Percentiles rank a stretch among this genome's conserved stretches.
Conservation (phyloP, 2,888 invertebrate genomes). For the Sinodicranocentrus sp. region DNA sequence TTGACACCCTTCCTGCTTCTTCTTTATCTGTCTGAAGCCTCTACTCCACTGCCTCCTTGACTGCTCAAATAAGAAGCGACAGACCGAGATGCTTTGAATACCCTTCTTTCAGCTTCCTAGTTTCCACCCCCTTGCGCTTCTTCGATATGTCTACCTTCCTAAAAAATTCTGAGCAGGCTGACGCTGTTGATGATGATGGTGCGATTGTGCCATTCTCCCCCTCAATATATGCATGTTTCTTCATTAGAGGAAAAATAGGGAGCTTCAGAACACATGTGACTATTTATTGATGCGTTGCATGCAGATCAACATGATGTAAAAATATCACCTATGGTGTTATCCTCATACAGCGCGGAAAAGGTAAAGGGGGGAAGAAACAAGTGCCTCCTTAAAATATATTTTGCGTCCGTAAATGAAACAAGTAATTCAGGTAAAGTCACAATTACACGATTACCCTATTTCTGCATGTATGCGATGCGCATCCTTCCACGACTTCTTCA, state of each 20-base stretch:
- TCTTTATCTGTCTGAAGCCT: constrained; percentile 49
- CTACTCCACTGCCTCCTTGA: constrained; percentile 3
- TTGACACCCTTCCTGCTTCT: constrained; percentile 67
- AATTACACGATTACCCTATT: constrained; percentile 18
- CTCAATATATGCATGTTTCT: background rate
- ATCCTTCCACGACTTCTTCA: background rate
- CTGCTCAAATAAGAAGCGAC: constrained; percentile 33
- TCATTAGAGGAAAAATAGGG: too few species aligned
- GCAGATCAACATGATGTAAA: background rate
- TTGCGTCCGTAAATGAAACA: background rate
- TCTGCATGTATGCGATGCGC: background rate
- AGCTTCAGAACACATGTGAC: background rate
- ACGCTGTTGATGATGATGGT: constrained; percentile 14
- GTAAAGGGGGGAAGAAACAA: background rate
- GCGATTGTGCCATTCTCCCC: constrained; percentile 38
- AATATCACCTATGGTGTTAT: background rate
- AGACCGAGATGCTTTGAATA: constrained; percentile 31
- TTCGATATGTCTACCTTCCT: constrained; percentile 46
- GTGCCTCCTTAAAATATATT: too few species aligned
- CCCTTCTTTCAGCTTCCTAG: constrained; percentile 63
- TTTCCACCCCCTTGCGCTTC: constrained; percentile 55
- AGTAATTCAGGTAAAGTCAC: constrained; percentile 17
- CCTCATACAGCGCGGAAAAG: constrained; percentile 1
- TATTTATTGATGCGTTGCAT: too few species aligned
- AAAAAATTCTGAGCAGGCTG: constrained; percentile 23